These are phyloP conservation scores for Gastrophysa polygoni DNA, from an alignment of 2,888 invertebrate genomes.

Conservation along the genomic window DNA sequence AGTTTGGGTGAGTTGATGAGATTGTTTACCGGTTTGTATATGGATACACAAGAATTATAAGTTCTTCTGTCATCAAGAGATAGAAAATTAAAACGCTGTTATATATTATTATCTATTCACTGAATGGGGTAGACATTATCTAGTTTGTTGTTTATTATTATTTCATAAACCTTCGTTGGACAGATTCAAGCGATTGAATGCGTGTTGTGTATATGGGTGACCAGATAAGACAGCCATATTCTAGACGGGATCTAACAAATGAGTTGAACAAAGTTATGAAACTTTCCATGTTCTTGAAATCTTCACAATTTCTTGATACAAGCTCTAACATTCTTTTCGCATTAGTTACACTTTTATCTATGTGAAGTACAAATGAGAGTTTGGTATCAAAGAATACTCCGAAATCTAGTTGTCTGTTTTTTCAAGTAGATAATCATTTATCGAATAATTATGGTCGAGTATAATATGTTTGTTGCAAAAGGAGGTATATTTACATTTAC, in stretches of 20 bases:
- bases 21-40: conserved; percentile 5
- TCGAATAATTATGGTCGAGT: no score
- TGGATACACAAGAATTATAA: conserved; percentile 6
- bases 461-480: neutral
- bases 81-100: conserved; percentile 1
- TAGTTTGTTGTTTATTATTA: conserved; percentile 3
- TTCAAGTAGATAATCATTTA: conserved; percentile 1
- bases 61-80: conserved; percentile 6
- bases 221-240: no score
- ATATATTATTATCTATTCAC: conserved; percentile 5
- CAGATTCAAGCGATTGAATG: conserved; percentile 7
- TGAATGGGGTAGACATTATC: neutral
- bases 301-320: neutral
- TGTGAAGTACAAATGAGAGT: no score
- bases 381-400: no score
- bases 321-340: conserved; percentile 2
- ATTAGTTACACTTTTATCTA: no score
- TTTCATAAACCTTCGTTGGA: conserved; percentile 5
- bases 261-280: neutral
- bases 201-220: no score
- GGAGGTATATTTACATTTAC: neutral
- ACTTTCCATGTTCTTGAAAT: no score
- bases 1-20: no score
- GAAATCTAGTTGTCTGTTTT: conserved; percentile 2
- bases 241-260: neutral